A percentile compares a stretch with the other conserved stretches of the same genome.
phyloP scores from a whole-genome alignment of 2,113 vertebrate species.

The Guaruba guarouba region DNA sequence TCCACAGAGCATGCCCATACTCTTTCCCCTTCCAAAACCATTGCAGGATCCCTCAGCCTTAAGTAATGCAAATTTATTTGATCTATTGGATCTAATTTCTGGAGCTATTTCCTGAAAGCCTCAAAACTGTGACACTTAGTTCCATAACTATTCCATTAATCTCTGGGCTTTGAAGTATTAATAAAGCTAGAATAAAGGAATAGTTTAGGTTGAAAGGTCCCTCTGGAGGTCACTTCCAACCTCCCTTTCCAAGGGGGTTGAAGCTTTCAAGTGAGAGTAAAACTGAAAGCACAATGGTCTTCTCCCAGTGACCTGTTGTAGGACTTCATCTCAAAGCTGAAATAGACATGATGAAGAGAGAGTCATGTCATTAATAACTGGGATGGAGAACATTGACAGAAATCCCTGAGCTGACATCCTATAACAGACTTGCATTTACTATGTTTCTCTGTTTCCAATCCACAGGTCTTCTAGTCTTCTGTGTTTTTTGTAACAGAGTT shows the following conservation, averaged over 20 bases:
- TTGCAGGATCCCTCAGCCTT: neutral
- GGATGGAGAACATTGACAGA: neutral
- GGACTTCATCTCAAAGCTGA: neutral
- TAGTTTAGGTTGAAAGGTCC: neutral
- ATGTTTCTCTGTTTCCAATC: neutral
- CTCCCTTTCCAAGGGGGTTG: rapidly evolving
- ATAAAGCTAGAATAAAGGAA: neutral
- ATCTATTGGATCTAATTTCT: neutral
- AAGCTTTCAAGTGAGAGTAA: neutral
- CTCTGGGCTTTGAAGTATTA: neutral
- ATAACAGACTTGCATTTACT: neutral
- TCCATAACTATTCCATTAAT: neutral
- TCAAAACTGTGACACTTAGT: neutral
- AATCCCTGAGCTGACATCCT: neutral
- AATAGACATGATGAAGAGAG: neutral
- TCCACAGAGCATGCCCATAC: neutral
- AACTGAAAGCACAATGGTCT: neutral
- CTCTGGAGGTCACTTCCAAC: neutral
- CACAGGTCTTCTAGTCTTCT: neutral
- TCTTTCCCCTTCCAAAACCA: neutral
- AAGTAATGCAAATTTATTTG: neutral
- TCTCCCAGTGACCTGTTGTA: neutral
- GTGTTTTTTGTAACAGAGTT: neutral
- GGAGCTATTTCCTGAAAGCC: neutral
- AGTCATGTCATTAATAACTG: neutral